phyloP scores from a whole-genome alignment of 2,113 vertebrate species.

The Lampris incognitus region DNA sequence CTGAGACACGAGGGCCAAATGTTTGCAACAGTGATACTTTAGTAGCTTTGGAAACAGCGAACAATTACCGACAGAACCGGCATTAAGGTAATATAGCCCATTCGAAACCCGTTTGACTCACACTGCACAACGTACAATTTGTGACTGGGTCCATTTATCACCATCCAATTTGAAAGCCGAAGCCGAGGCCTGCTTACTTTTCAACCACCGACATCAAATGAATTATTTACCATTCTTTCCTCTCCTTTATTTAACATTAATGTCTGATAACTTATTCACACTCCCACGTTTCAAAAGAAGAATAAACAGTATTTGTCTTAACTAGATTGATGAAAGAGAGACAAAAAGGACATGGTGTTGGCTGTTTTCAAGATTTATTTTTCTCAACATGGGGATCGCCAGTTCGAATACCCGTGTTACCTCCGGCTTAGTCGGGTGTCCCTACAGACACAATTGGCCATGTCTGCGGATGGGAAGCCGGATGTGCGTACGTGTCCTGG shows the following conservation, averaged over 20 bases:
- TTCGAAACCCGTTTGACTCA: not conserved
- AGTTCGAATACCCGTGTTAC: too few relatives aligned
- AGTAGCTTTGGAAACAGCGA: not conserved
- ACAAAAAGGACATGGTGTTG: slow-evolving; percentile 63
- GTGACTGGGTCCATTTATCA: slow-evolving; percentile 60
- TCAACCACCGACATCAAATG: slow-evolving; percentile 71
- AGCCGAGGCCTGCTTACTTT: slow-evolving; percentile 74
- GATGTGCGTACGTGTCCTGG: too few relatives aligned
- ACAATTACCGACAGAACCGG: too few relatives aligned
- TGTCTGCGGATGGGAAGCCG: too few relatives aligned
- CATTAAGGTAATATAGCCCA: not conserved
- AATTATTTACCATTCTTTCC: slow-evolving; percentile 74
- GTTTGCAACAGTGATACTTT: not conserved
- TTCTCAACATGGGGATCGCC: not conserved
- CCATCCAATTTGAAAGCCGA: slow-evolving; percentile 68
- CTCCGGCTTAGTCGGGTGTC: too few relatives aligned
- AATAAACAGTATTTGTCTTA: slow-evolving; percentile 72
- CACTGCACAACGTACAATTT: not conserved
- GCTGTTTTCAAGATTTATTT: slow-evolving; percentile 56
- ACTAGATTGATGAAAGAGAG: slow-evolving; percentile 60
- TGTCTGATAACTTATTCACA: slow-evolving; percentile 78
- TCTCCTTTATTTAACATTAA: slow-evolving; percentile 80
- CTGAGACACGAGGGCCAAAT: not conserved
- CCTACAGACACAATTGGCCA: too few relatives aligned
- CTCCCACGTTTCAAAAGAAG: slow-evolving; percentile 65